These are phyloP conservation scores for Ophraella communa DNA, from an alignment of 2,888 invertebrate genomes.

Conservation along the genomic window DNA sequence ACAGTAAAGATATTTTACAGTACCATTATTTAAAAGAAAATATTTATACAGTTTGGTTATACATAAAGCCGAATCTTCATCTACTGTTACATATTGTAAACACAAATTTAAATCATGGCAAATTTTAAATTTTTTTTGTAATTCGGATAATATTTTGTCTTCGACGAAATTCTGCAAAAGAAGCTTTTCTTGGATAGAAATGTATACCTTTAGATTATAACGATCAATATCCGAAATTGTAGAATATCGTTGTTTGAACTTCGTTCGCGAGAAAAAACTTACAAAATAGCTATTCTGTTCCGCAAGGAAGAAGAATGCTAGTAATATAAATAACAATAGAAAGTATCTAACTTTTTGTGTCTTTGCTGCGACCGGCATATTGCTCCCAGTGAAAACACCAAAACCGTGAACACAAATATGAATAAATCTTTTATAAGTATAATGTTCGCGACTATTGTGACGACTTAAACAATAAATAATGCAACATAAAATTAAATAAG, in stretches of 20 bases:
- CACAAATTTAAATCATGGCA: constrained; percentile 18
- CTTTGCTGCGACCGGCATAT: constrained; percentile 8
- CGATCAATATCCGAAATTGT: constrained; percentile 25
- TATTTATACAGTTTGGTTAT: constrained; percentile 8
- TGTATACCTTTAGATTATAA: constrained; percentile 26
- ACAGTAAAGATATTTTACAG: constrained; percentile 13
- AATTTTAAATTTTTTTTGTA: constrained; percentile 13
- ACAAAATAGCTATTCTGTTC: constrained; percentile 22
- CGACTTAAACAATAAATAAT: constrained; percentile 20
- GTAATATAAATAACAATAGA: constrained; percentile 14
- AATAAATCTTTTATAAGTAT: constrained; percentile 15
- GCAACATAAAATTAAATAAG: constrained; percentile 2
- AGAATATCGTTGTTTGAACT: constrained; percentile 18
- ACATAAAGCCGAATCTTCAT: constrained; percentile 24
- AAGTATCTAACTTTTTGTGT: constrained; percentile 22
- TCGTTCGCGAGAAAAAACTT: constrained; percentile 21
- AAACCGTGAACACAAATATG: constrained; percentile 7
- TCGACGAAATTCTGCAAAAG: constrained; percentile 1
- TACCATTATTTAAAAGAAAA: constrained; percentile 8
- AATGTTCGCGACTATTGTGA: neutral
- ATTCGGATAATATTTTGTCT: neutral
- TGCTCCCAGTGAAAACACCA: neutral
- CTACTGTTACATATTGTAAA: constrained; percentile 17
- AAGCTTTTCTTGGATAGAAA: constrained; percentile 14
- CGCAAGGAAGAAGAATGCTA: neutral